A percentile compares a stretch with the other conserved stretches of the same genome.
Conservation (phyloP, 2,113 vertebrate genomes). For the Narcine bancroftii region DNA sequence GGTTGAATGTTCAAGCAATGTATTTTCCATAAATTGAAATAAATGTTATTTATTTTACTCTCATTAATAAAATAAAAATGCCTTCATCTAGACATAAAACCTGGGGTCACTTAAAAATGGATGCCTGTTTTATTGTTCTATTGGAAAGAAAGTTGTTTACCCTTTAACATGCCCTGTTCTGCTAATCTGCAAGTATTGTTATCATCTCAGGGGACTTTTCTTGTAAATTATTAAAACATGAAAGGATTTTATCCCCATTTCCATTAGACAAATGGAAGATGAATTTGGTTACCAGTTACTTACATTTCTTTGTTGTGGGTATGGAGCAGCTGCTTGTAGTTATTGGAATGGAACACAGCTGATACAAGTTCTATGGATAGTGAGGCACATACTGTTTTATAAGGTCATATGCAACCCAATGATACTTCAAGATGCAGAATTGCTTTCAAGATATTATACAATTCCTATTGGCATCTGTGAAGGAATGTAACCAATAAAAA, state of each 20-base stretch:
- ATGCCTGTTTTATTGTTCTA: not conserved
- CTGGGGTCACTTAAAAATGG: not conserved
- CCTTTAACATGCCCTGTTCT: not conserved
- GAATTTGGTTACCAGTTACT: constrained; percentile 8
- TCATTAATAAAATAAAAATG: constrained; percentile 14
- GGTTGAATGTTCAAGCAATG: not conserved
- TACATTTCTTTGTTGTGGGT: constrained; percentile 23
- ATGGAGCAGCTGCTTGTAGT: not conserved
- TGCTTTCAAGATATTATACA: not conserved
- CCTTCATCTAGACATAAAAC: not conserved
- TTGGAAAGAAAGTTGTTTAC: not conserved
- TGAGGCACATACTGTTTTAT: not conserved
- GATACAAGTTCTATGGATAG: not conserved
- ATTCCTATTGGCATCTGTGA: not conserved
- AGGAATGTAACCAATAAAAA: not conserved
- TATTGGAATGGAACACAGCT: not conserved
- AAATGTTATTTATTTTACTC: not conserved
- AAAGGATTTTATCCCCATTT: not conserved
- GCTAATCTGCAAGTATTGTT: not conserved
- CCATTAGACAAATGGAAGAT: constrained; percentile 5
- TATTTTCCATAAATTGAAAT: constrained; percentile 18
- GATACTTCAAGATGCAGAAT: not conserved
- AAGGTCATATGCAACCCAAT: not conserved
- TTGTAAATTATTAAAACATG: not conserved
- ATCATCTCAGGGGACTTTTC: not conserved